These are phyloP conservation scores for Pholis gunnellus DNA, from an alignment of 2,113 vertebrate species.

Conservation along the genomic window DNA sequence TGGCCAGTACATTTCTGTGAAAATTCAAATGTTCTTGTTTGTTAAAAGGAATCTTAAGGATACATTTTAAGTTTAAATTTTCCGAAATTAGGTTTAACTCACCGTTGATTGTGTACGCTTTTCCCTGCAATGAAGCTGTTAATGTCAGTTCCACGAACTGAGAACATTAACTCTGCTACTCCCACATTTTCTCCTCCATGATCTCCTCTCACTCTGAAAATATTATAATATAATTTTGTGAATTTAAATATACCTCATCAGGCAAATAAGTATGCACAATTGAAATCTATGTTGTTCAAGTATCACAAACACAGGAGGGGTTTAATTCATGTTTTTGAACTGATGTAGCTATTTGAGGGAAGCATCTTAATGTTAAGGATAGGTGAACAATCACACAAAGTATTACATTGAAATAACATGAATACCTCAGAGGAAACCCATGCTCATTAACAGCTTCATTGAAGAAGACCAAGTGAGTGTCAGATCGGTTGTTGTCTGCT, in stretches of 20 bases:
- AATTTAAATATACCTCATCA: neutral
- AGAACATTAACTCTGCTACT: neutral
- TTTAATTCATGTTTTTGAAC: neutral
- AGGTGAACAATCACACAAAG: neutral
- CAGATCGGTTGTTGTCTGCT: neutral
- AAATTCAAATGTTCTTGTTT: no score
- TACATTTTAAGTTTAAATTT: no score
- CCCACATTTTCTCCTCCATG: constrained; percentile 1
- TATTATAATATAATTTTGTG: no score
- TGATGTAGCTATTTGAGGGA: neutral
- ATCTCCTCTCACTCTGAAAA: constrained; percentile 6
- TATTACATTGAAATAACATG: neutral
- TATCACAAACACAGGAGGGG: no score
- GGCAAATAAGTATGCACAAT: neutral
- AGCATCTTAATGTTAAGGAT: neutral
- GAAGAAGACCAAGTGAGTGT: neutral
- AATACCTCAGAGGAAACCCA: constrained; percentile 7
- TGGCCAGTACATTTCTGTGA: no score
- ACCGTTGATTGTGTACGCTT: neutral
- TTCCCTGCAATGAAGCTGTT: neutral
- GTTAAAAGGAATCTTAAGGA: no score
- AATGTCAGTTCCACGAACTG: neutral
- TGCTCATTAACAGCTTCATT: neutral
- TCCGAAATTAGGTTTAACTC: neutral
- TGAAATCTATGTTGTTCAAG: no score